Evolutionary conservation across 2,888 invertebrate genomes (phyloP), one percentile per base, ranked within the genome.

Genomic region (Zaprionus obscuricornis): DNA sequence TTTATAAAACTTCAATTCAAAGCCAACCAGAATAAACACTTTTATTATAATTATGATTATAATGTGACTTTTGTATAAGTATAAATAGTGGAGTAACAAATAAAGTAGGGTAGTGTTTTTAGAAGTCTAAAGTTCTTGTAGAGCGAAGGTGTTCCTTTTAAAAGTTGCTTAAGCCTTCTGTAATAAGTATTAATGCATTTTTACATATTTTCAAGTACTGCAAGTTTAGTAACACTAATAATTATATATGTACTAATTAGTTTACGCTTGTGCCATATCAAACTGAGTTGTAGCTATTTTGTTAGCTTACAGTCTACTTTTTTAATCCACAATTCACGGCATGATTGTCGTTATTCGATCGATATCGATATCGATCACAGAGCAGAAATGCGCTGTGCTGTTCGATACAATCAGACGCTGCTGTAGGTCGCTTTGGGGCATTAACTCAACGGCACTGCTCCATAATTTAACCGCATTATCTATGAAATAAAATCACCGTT

Each of bases 381-480:
- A 51, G 13, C 26, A n/a, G 47, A 24, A 24, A 8, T 8, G 24
- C 7, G n/a, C 33, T 31, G n/a, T n/a, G n/a, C n/a, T n/a, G n/a
- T n/a, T n/a, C 45, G 66, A 75, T 77, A 78, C 71, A 69, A 67
- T 82, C 83, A 57, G 64, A 51, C 82, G 71, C 79, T 86, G 86
- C 87, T 87, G 86, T 86, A 86, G 87, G 86, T 87, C 86, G 85
- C 79, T 82, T 40, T 66, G 85, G 85, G 79, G 77, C 71, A 74
- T 84, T 72, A 59, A 67, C 64, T 49, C 63, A 64, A 77, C 69
- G 66, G 54, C 57, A 71, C 66, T 74, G 77, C 72, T 83, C 83
- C 81, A 87, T 86, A 86, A 86, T 87, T 86, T 86, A 87, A 85
- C 81, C 83, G 78, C 73, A 85, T 86, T 86, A 87, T 86, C 85